Evolutionary conservation across 2,888 invertebrate species (phyloP), one percentile per base, ranked within the genome.

Genomic region (Leucania comma): DNA sequence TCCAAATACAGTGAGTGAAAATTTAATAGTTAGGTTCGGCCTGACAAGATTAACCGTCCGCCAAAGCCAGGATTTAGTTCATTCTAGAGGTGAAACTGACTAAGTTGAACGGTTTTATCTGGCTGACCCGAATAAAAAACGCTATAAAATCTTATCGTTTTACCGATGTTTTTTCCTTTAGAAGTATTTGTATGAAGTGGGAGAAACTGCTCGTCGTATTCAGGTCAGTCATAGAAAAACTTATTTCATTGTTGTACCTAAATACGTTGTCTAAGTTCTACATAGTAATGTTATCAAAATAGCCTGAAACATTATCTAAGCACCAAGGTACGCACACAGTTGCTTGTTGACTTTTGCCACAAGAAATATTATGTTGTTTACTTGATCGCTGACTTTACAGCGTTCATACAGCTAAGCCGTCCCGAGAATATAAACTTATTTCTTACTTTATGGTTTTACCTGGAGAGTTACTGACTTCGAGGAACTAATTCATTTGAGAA

Each of bases 331-430:
- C 62, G 61, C 53, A 67, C 57, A 61, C 46, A 46, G 59, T 51
- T 59, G 24, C 53, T 80, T 80, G 71, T 80, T 78, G 78, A 80
- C 67, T 80, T 80, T 67, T 60, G 56, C 20, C 26, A 29, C 66
- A 68, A 72, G 79, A 82, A 88, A 86, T 88, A 88, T 86, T 87
- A 85, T 72, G 90, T 91, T 92, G 91, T 92, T 91, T 92, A 92
- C 90, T 88, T 87, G 86, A 86, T 86, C 82, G 81, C 75, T 86
- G 81, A 84, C 80, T 87, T 88, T 88, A 88, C 85, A 88, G 82
- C 88, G 87, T 88, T 86, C 85, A 79, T 85, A 82, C 85, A 88
- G 80, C 83, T 80, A 84, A 86, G 82, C 86, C 87, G 82, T 78
- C 80, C 84, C 86, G 79, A 84, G 81, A 87, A 90, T 90, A 90